Evolutionary conservation across 2,888 invertebrate genomes (phyloP), one percentile per base, ranked within the genome.

Genomic region (Cheilosia vernalis): DNA sequence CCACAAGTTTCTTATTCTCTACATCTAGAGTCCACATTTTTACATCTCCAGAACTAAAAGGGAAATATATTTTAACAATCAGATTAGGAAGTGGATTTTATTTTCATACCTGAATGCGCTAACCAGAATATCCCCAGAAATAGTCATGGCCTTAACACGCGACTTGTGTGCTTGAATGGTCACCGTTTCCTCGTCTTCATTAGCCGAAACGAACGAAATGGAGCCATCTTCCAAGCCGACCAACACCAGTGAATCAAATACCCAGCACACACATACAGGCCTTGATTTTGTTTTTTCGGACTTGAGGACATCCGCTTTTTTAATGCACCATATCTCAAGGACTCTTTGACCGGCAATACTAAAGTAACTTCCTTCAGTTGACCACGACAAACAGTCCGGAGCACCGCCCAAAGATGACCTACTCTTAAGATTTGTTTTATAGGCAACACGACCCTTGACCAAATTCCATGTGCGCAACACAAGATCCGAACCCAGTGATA

Each of bases 381-480:
- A 96, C 95, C 97, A 98, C 67, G 92, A 92, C 0, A 95, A 90
- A 88, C 94, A 94, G n/a, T 92, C 91, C 2, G 91, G 90, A 3
- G 77, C 37, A 2, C 76, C 69, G 2, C 91, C 93, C 77, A 92
- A 90, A 87, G 90, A 84, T 82, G 93, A 93, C 92, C 95, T 95
- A 89, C 94, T 95, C 85, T 95, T 94, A 40, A 98, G 93, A 91
- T 98, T 98, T n/a, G 96, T 96, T 1, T 96, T 95, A 91, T 97
- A 98, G 0, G 98, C 98, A 88, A 95, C 95, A 81, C 98, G 94
- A 0, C 98, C 98, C 91, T 97, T 98, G 0, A 98, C 93, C 84
- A 99, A 93, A 93, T 99, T 98, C 99, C 99, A 99, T 3, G 98
- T 98, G 89, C 96, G 93, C 56, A 99, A 91, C 5, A 96, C 95